A percentile compares a stretch with the other conserved stretches of the same genome.
These are phyloP conservation scores for Meandrusa payeni DNA, from an alignment of 2,888 invertebrate species.

Conservation along the genomic window DNA sequence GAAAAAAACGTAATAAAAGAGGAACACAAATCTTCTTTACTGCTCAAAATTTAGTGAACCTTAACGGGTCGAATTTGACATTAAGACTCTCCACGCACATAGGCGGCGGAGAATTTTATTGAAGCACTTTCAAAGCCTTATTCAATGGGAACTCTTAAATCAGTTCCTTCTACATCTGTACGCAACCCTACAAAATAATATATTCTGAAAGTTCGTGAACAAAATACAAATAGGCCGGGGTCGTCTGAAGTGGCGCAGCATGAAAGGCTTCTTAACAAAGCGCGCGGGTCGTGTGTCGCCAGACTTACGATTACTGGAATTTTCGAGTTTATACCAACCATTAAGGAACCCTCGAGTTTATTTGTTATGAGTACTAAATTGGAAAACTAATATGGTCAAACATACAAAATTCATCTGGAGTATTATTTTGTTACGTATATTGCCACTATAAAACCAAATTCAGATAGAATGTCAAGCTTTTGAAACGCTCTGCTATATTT, in stretches of 20 bases:
- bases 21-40: slow-evolving; percentile 29
- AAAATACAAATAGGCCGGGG: slow-evolving; percentile 68
- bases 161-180: slow-evolving; percentile 65
- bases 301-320: slow-evolving; percentile 43
- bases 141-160: slow-evolving; percentile 67
- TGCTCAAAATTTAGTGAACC: slow-evolving; percentile 37
- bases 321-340: slow-evolving; percentile 43
- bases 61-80: slow-evolving; percentile 26
- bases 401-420: slow-evolving; percentile 8
- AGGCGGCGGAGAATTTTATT: slow-evolving; percentile 44
- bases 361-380: slow-evolving; percentile 23
- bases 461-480: too few relatives aligned
- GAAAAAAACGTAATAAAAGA: slow-evolving; percentile 14
- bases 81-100: slow-evolving; percentile 37
- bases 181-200: slow-evolving; percentile 63
- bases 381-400: slow-evolving; percentile 27
- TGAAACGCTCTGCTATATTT: too few relatives aligned
- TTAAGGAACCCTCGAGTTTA: slow-evolving; percentile 30
- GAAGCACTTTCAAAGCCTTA: slow-evolving; percentile 50
- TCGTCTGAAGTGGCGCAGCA: slow-evolving; percentile 54
- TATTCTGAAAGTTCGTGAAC: slow-evolving; percentile 74
- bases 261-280: slow-evolving; percentile 63
- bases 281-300: slow-evolving; percentile 48
- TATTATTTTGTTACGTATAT: too few relatives aligned
- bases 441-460: too few relatives aligned